Base-by-base conservation (phyloP, 1,140 invertebrate genomes). In the Cotesia typhae region DNA sequence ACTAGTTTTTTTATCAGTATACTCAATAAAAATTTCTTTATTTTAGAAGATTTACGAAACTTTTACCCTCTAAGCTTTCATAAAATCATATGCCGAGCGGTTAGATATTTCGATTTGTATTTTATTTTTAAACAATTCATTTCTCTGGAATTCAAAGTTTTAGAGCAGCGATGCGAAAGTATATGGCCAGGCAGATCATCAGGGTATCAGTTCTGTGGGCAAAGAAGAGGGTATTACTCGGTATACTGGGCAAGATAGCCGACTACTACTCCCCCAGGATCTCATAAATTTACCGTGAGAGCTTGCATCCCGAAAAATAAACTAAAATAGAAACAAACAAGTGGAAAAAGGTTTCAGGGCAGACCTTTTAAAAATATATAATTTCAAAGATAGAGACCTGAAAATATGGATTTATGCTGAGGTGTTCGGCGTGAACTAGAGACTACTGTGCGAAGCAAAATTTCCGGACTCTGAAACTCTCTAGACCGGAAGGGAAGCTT, bases 211-310 rank as follows among this genome's bases (percentile, higher is more conserved):
- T 60, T 70, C 68, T 51, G 74, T 28, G 66, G 63, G 63, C 57
- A 68, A 74, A 76, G 67, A 73, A 74, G 76, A 73, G 72, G 73
- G 76, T 74, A 76, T 77, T 77, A 77, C 76, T 77, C 41, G 41
- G 28, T 28, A 28, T 28, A 17, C 73, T n/a, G 60, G 10, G 74
- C 71, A 73, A 74, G 73, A 77, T 76, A 76, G 74, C 69, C 67
- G 52, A 66, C 71, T 77, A 66, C 71, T 77, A 47, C 41, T 47
- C 76, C 70, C 74, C 60, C 53, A 69, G 71, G 74, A 77, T 77
- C 76, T 74, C 76, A 76, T 77, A 76, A 77, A 76, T 77, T 71
- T 59, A 72, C 74, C 70, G 71, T 71, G 59, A 75, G 70, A 77
- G 74, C 67, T 74, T 74, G 70, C 71, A 73, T 61, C 67, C 72